phyloP scores from a whole-genome alignment of 2,113 vertebrate genomes.

The Platysteira castanea region DNA sequence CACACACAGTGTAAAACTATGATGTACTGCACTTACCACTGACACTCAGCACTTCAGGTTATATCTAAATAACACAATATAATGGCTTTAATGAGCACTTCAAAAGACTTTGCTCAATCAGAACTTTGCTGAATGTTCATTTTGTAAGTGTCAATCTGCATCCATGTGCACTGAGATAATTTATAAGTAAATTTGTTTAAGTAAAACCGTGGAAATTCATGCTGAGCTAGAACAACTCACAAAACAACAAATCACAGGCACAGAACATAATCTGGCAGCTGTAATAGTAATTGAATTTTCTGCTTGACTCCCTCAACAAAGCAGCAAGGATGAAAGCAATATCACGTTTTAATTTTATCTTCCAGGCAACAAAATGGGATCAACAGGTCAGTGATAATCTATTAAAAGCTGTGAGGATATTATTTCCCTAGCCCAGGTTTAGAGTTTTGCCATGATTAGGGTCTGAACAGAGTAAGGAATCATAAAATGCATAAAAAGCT shows the following conservation, averaged over 20 bases:
- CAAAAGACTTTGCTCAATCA: neutral
- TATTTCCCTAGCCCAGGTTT: neutral
- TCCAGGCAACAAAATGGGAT: neutral
- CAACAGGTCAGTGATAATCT: neutral
- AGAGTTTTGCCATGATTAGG: neutral
- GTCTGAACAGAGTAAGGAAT: neutral
- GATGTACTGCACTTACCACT: neutral
- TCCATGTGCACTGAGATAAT: neutral
- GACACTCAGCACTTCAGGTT: neutral
- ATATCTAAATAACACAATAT: neutral
- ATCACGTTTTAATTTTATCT: neutral
- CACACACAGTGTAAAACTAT: neutral
- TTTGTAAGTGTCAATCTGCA: neutral
- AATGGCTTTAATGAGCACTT: neutral
- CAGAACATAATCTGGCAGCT: neutral
- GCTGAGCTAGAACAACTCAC: neutral
- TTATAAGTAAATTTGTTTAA: neutral
- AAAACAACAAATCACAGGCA: neutral
- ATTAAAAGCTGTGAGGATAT: neutral
- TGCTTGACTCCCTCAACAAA: neutral
- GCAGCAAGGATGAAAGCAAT: neutral
- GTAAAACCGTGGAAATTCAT: neutral
- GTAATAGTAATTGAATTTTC: neutral
- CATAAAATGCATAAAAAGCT: neutral
- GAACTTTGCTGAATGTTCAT: neutral